Conservation (phyloP, 2,113 vertebrate species). For the Halcyon malimbica region DNA sequence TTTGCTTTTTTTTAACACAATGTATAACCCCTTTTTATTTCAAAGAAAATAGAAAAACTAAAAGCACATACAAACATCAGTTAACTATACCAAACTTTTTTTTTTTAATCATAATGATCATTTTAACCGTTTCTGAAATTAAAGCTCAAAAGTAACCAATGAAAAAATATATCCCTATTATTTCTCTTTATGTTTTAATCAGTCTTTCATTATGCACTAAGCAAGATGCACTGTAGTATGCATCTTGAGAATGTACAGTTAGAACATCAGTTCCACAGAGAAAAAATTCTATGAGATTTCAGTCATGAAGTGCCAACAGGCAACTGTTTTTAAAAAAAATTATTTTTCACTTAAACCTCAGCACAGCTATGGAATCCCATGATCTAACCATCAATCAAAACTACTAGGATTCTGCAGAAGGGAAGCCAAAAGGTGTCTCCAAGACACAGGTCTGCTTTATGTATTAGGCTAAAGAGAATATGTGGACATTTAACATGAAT, state of each 20-base stretch:
- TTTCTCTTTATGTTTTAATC: constrained; percentile 19
- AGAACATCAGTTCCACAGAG: constrained; percentile 59
- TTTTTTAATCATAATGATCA: not conserved
- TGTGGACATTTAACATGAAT: not conserved
- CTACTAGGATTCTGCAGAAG: not conserved
- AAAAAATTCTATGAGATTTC: constrained; percentile 53
- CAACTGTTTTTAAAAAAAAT: constrained; percentile 35
- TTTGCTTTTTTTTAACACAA: not conserved
- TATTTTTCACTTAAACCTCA: constrained; percentile 69
- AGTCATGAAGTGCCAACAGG: constrained; percentile 61
- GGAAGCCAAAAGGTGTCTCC: not conserved
- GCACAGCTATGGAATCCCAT: constrained; percentile 65
- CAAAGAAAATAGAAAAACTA: not conserved
- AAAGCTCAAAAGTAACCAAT: not conserved
- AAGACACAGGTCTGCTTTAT: not conserved
- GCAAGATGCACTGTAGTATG: not conserved
- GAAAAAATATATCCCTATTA: not conserved
- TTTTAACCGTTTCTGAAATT: not conserved
- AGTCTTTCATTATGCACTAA: constrained; percentile 1
- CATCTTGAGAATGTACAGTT: constrained; percentile 7
- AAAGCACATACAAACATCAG: not conserved
- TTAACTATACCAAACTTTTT: not conserved
- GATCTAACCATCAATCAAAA: constrained; percentile 37
- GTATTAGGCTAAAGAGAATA: not conserved
- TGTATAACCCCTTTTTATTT: not conserved